These are phyloP conservation scores for Teleopsis dalmanni DNA, from an alignment of 1,140 invertebrate genomes.

Conservation along the genomic window DNA sequence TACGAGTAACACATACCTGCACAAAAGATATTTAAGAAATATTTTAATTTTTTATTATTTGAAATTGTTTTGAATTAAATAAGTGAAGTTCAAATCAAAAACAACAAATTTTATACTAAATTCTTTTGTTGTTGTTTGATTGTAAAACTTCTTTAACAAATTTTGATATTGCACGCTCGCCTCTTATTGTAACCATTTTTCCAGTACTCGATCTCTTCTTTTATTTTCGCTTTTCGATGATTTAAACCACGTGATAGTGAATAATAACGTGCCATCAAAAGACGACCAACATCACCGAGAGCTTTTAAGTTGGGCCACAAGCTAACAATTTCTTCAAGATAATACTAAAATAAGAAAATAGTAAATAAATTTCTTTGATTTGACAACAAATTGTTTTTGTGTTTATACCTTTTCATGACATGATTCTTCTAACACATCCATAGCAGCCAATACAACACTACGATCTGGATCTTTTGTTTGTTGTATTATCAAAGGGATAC, in stretches of 20 bases:
- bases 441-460: constrained; percentile 65
- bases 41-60: too few species aligned
- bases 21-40: constrained; percentile 15
- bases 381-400: neutral
- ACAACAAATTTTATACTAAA: too few species aligned
- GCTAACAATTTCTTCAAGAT: constrained; percentile 69
- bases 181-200: constrained; percentile 62
- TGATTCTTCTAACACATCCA: constrained; percentile 84
- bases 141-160: neutral
- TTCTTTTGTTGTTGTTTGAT: too few species aligned
- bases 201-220: constrained; percentile 71
- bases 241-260: constrained; percentile 66
- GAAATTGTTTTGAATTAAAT: too few species aligned
- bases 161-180: constrained; percentile 39
- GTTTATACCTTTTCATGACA: constrained; percentile 68
- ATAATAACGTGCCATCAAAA: constrained; percentile 75
- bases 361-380: neutral
- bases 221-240: constrained; percentile 57
- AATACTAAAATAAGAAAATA: constrained; percentile 38
- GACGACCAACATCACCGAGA: constrained; percentile 73
- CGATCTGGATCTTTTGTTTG: constrained; percentile 75
- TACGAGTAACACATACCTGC: constrained; percentile 76
- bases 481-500: constrained; percentile 69
- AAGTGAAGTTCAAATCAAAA: too few species aligned
- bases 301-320: constrained; percentile 66